Evolutionary conservation across 2,888 invertebrate genomes (phyloP).

Genomic region (Mythimna vitellina): DNA sequence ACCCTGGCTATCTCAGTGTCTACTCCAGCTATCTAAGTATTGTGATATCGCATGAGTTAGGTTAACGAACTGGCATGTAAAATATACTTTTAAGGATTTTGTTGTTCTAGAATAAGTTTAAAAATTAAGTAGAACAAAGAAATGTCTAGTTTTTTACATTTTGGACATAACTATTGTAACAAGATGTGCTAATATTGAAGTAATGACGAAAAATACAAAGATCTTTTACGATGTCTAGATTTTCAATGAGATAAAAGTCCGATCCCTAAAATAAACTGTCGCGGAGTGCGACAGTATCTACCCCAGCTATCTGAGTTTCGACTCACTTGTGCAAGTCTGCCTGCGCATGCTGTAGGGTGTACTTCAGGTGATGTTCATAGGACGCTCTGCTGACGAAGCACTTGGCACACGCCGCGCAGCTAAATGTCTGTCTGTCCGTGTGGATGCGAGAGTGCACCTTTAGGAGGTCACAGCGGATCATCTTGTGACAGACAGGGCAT

Average conservation of each 20-base stretch:
- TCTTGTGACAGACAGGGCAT: slow-evolving; percentile 76
- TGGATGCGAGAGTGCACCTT: slow-evolving; percentile 74
- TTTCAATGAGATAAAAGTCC: no score
- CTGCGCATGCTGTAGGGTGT: slow-evolving; percentile 74
- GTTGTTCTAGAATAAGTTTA: no score
- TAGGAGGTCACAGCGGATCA: slow-evolving; percentile 72
- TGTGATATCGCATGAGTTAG: no score
- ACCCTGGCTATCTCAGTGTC: background rate
- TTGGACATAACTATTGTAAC: no score
- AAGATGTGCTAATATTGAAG: no score
- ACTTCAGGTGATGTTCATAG: slow-evolving; percentile 81
- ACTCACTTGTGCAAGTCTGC: slow-evolving; percentile 76
- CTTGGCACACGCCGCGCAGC: slow-evolving; percentile 76
- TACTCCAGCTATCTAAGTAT: background rate
- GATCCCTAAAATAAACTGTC: no score
- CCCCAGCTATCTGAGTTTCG: background rate
- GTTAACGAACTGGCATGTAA: no score
- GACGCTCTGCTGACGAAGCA: slow-evolving; percentile 77
- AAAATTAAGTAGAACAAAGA: no score
- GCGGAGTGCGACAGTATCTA: background rate
- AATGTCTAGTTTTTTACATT: no score
- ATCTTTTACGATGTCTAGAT: no score
- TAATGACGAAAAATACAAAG: no score
- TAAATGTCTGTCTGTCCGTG: slow-evolving; percentile 60
- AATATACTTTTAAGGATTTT: no score